Evolutionary conservation across 2,888 invertebrate genomes (phyloP), one percentile per base, ranked within the genome.

Genomic region (Ceramica pisi): DNA sequence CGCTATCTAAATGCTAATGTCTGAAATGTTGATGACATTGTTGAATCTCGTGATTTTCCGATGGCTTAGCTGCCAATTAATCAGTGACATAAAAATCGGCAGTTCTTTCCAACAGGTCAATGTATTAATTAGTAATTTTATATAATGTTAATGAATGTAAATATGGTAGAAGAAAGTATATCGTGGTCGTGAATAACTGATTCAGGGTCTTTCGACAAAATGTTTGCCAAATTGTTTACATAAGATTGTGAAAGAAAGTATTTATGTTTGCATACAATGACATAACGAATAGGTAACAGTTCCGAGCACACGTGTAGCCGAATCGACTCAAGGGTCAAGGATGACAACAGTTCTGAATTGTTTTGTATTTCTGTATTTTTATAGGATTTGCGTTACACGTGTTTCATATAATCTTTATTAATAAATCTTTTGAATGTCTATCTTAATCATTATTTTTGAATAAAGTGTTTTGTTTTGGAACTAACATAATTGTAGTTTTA

Each of bases 141-240:
- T 44, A n/a, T n/a, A 21, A 14, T 12, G 55, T 21, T 44, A 60
- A 5, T 53, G 16, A 53, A 56, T 19, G 8, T 14, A 41, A 35
- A 48, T 6, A 38, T 35, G 44, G 4, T 31, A 23, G 4, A 23
- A 61, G 26, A 46, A 35, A 21, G 10, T 44, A 31, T 26, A 26
- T 31, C 16, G n/a, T 67, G 38, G 63, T 46, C n/a, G 16, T 72
- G 48, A 72, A 59, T 60, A 44, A 41, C 26, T 53, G 19, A 60
- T 55, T 41, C 64, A 65, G 50, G 61, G 65, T 56, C 46, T 77
- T 38, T n/a, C 23, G 51, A 73, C 55, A 60, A 66, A 62, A 67
- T 60, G 23, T 44, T 21, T 67, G 67, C 69, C 79, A 69, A 79
- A 38, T 63, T 55, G 6, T 66, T 69, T 66, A 70, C 66, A 60